Evolutionary conservation across 35 echinoderm and acorn worm genomes (phyloP), one percentile per base, ranked within the genome.

Genomic region (Diadema setosum): DNA sequence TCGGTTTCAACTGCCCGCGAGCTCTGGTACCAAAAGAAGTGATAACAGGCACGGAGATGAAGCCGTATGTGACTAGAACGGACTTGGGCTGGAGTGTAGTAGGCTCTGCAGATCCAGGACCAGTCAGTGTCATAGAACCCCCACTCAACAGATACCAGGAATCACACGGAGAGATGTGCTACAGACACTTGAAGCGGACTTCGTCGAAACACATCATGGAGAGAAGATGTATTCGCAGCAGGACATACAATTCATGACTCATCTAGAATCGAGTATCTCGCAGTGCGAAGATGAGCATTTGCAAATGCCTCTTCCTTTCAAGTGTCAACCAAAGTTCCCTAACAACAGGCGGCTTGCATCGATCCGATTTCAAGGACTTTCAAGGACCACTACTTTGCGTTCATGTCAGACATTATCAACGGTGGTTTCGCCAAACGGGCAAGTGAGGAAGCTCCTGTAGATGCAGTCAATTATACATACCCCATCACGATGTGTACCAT

Each of bases 1-100:
- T 88, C 20, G 91, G 86, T 17, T 93, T 83, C 81, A 94, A 94
- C 49, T 94, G 92, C 46, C 82, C 87, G 5, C 26, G 74, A 83
- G 90, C 84, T 18, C 74, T 87, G 24, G 67, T 76, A 36, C 92
- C 87, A 27, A 73, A 56, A 46, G 56, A 90, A 12, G 27, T 26
- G 6, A 58, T 94, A 4, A 45, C 23, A 24, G 64, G 87, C 31
- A 60, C 20, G 52, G 39, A 49, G 8, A 73, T 57, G 3, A 60
- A 85, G 42, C 92, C 87, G 29, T 94, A 84, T 84, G 92, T 85
- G 3, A 58, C 81, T 33, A 61, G 55, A 65, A 93, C 91, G 52
- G 85, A 88, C 46, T 39, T 82, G 18, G 74, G 75, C 4, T 82
- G 75, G 84, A 82, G 85, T 46, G 41, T 93, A 14, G 85, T 88